Evolutionary conservation across 2,888 invertebrate genomes (phyloP).

Genomic region (Thumatha senex): DNA sequence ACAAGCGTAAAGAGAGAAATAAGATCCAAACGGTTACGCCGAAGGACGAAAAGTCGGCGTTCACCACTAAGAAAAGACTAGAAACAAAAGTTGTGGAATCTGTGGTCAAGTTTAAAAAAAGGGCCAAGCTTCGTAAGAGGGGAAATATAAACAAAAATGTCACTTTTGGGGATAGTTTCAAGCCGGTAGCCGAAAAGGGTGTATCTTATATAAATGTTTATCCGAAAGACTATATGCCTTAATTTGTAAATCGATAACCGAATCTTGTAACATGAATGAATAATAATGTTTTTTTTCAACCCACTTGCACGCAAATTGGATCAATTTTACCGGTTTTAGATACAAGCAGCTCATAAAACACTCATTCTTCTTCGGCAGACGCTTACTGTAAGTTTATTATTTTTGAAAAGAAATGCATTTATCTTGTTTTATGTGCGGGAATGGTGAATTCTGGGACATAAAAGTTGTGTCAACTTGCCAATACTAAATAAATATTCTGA

Average conservation of each 20-base stretch:
- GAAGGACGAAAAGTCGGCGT: constrained; percentile 45
- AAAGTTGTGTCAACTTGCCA: too few relatives aligned
- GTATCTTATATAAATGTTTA: constrained; percentile 72
- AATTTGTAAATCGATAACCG: constrained; percentile 5
- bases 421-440: too few relatives aligned
- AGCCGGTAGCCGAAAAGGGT: constrained; percentile 61
- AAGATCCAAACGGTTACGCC: constrained; percentile 48
- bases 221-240: constrained; percentile 66
- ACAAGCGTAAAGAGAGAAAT: constrained; percentile 82
- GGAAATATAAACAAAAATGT: constrained; percentile 46
- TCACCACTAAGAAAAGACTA: constrained; percentile 39
- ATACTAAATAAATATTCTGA: too few relatives aligned
- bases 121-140: constrained; percentile 27
- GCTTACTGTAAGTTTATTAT: too few relatives aligned
- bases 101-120: constrained; percentile 29
- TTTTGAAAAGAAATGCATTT: too few relatives aligned
- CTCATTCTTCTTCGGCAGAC: too few relatives aligned
- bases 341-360: too few relatives aligned
- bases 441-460: too few relatives aligned
- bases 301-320: too few relatives aligned
- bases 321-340: too few relatives aligned
- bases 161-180: constrained; percentile 75
- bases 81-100: constrained; percentile 37
- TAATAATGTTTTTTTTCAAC: too few relatives aligned
- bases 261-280: too few relatives aligned